Evolutionary conservation across 1,140 invertebrate species (phyloP).

Genomic region (Agrilus planipennis): DNA sequence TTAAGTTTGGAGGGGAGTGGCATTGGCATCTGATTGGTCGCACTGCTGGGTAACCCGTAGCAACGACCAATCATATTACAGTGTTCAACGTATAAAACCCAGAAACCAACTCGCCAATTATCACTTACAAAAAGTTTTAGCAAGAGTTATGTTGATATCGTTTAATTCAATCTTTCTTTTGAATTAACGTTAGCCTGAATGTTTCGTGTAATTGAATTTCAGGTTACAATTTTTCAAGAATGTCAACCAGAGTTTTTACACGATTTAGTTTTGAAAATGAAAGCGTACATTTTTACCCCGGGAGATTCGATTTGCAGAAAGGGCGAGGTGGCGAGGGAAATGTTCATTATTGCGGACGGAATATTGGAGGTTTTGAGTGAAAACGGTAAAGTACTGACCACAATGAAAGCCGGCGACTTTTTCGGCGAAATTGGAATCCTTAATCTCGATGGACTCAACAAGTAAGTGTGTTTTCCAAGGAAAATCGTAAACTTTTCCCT

Average conservation of each 20-base stretch:
- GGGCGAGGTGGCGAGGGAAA: conserved; percentile 74
- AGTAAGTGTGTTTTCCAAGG: conserved; percentile 50
- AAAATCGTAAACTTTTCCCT: too few species aligned
- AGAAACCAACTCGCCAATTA: too few species aligned
- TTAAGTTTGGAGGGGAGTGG: too few species aligned
- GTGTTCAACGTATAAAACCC: too few species aligned
- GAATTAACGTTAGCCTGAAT: too few species aligned
- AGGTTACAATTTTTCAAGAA: conserved; percentile 83
- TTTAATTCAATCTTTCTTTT: too few species aligned
- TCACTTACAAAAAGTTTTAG: too few species aligned
- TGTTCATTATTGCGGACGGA: conserved; percentile 97
- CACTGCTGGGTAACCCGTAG: too few species aligned
- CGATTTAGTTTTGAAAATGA: conserved; percentile 95
- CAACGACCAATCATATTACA: too few species aligned
- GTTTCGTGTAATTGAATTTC: conserved; percentile 16
- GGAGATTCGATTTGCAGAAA: conserved; percentile 93
- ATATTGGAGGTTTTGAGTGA: conserved; percentile 94
- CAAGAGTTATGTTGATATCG: too few species aligned
- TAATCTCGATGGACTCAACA: conserved; percentile 90
- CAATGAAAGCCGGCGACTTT: conserved; percentile 95
- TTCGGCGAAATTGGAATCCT: conserved; percentile 97
- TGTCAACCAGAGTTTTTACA: conserved; percentile 95
- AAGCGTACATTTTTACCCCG: conserved; percentile 93
- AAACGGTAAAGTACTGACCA: conserved; percentile 81
- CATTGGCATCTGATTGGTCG: too few species aligned